Evolutionary conservation across 2,888 invertebrate species (phyloP).

Genomic region (Rhimphoctona megacephalus): DNA sequence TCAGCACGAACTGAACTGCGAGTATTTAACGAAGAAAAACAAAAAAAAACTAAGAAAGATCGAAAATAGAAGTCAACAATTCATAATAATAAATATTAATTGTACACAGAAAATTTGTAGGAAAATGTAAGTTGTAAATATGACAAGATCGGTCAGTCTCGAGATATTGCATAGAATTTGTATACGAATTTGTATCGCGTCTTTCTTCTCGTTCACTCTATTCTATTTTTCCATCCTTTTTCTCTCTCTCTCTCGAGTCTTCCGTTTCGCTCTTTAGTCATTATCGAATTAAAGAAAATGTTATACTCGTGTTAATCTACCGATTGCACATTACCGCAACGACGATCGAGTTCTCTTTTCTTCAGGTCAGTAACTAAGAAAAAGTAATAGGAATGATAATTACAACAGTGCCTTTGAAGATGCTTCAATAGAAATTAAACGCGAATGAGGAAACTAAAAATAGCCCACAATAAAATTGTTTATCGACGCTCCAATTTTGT

Average conservation of each 20-base stretch:
- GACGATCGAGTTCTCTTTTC: slow-evolving; percentile 26
- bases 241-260: slow-evolving; percentile 53
- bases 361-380: slow-evolving; percentile 42
- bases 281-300: slow-evolving; percentile 48
- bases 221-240: slow-evolving; percentile 9
- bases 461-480: neutral
- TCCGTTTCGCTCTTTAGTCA: slow-evolving; percentile 65
- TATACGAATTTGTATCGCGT: slow-evolving; percentile 32
- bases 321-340: neutral
- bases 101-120: slow-evolving; percentile 23
- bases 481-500: neutral
- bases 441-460: neutral
- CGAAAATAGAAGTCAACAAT: slow-evolving; percentile 13
- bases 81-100: slow-evolving; percentile 47
- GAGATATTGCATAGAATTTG: slow-evolving; percentile 42
- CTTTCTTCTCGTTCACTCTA: slow-evolving; percentile 21
- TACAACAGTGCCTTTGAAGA: slow-evolving; percentile 63
- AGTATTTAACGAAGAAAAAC: neutral
- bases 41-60: slow-evolving; percentile 16
- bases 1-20: neutral
- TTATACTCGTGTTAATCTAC: slow-evolving; percentile 24
- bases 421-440: slow-evolving; percentile 45
- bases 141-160: slow-evolving; percentile 66
- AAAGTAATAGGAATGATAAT: slow-evolving; percentile 30
- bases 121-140: slow-evolving; percentile 59